These are phyloP conservation scores for Murina feae DNA, from an alignment of 2,113 vertebrate genomes.

Conservation along the genomic window DNA sequence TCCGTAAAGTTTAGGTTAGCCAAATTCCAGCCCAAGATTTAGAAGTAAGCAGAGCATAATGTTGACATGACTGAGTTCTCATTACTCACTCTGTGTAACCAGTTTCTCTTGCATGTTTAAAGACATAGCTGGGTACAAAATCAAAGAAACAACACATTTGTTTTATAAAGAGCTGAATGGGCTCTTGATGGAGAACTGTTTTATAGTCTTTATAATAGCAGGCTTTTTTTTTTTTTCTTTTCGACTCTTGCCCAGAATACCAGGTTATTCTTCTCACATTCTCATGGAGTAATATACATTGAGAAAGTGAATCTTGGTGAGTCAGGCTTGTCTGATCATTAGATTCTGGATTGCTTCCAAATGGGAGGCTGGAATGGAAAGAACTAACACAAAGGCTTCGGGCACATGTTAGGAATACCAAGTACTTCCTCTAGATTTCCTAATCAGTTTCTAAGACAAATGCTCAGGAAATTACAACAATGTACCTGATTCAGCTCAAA, in stretches of 20 bases:
- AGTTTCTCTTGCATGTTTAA: constrained; percentile 46
- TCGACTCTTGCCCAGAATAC: not conserved
- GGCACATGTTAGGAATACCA: constrained; percentile 50
- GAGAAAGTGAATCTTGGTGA: constrained; percentile 36
- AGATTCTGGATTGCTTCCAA: constrained; percentile 54
- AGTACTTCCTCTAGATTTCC: constrained; percentile 33
- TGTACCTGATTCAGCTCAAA: constrained; percentile 25
- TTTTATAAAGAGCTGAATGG: constrained; percentile 38
- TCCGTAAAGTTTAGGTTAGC: constrained; percentile 53
- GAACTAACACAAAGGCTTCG: not conserved
- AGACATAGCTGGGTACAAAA: constrained; percentile 41
- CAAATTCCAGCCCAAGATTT: constrained; percentile 36
- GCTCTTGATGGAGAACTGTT: not conserved
- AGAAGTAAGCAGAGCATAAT: constrained; percentile 42
- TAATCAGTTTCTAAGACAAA: constrained; percentile 61
- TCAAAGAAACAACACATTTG: constrained; percentile 31
- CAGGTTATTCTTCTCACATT: not conserved
- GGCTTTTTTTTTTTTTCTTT: not conserved
- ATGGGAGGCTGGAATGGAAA: constrained; percentile 4
- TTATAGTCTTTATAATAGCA: not conserved
- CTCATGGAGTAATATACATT: not conserved
- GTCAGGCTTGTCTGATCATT: constrained; percentile 3
- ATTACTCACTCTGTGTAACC: constrained; percentile 1
- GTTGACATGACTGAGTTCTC: constrained; percentile 58
- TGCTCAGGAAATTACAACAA: constrained; percentile 44